Base-by-base conservation (phyloP, 2,888 invertebrate species). In the Exephanes ischioxanthus region DNA sequence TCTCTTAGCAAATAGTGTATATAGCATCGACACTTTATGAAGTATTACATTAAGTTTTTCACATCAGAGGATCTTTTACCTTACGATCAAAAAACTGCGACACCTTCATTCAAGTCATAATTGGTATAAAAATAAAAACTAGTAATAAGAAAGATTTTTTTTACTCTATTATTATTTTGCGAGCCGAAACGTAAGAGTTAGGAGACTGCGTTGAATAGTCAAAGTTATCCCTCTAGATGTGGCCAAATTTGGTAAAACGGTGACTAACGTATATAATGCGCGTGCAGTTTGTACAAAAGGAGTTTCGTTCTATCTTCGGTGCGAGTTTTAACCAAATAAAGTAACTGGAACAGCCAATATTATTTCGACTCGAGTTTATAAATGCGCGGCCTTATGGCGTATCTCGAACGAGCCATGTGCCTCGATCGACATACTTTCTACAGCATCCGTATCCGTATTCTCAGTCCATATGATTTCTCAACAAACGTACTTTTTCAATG, bases 341-440 rank as follows among this genome's bases (percentile, higher is more conserved):
- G 80, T 67, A 79, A 83, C 26, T 85, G 66, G 83, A 77, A 72
- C 80, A 76, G 63, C 45, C 71, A 11, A 67, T 73, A 75, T 68
- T 63, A 75, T 71, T 75, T 53, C 63, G 33, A 30, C 26, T 26
- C 26, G 14, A 14, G 58, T 63, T 63, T 63, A 33, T 33, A 30
- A 63, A 63, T n/a, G 16, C 14, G 33, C n/a, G 7, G 26, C 33
- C 63, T 63, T 63, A 30, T 16, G 30, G 5, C 26, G 61, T 26
- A 26, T 16, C 16, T 61, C 55, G 22, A 55, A 55, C 22, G 19
- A 19, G 55, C 55, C 19, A 22, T 9, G 61, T 61, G 14, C 16
- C 22, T 61, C 61, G 30, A 11, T 55, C 22, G 22, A 55, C 45
- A 48, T 55, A 55, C 22, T 22, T 22, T 55, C 55, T 22, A 55